Evolutionary conservation across 2,113 vertebrate species (phyloP).

Genomic region (Periophthalmus modestus): DNA sequence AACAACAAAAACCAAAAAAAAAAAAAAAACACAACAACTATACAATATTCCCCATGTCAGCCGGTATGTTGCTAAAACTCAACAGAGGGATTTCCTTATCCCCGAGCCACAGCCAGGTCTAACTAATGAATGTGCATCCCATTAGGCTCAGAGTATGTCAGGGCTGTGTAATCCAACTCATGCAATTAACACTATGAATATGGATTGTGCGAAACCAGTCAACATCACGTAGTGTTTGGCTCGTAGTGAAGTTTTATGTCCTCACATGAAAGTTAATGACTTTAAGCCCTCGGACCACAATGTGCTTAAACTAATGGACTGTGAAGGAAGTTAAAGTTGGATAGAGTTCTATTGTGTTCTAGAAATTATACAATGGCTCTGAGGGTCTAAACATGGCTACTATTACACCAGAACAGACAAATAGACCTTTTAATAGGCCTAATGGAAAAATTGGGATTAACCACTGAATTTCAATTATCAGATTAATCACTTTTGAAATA

Average conservation of each 20-base stretch:
- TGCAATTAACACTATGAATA: neutral
- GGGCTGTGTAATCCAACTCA: neutral
- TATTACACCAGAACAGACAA: too few relatives aligned
- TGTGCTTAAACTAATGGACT: neutral
- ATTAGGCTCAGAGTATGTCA: neutral
- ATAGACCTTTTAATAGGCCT: too few relatives aligned
- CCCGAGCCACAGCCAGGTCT: neutral
- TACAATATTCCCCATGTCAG: neutral
- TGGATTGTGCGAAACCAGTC: neutral
- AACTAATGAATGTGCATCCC: conserved; percentile 1
- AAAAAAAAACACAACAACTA: too few relatives aligned
- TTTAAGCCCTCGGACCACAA: neutral
- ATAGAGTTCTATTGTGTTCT: neutral
- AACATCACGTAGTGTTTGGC: neutral
- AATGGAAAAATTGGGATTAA: too few relatives aligned
- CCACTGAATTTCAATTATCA: too few relatives aligned
- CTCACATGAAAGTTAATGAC: neutral
- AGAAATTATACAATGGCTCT: neutral
- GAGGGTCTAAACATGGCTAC: neutral
- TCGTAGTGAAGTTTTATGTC: neutral
- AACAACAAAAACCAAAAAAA: too few relatives aligned
- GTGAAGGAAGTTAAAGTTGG: neutral
- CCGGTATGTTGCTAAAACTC: neutral
- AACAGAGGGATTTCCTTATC: neutral
- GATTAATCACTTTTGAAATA: too few relatives aligned